These are phyloP conservation scores for Amphipoea lucens DNA, from an alignment of 2,888 invertebrate species.

Conservation along the genomic window DNA sequence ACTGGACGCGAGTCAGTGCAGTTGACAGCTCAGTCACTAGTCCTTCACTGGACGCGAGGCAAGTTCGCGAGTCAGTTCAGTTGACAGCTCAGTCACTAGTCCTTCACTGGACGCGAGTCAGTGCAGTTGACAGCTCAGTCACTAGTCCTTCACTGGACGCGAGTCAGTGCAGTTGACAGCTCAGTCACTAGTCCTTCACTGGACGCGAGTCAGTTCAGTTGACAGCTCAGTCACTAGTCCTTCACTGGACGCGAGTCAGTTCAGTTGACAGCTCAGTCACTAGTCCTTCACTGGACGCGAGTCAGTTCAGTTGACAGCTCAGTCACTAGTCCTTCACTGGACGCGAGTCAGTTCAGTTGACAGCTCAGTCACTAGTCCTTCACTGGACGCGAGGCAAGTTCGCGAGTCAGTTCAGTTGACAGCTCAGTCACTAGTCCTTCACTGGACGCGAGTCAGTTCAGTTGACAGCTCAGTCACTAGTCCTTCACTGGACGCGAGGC, in stretches of 20 bases:
- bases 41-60: not conserved
- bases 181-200: too few relatives aligned
- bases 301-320: not conserved
- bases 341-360: not conserved
- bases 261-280: not conserved
- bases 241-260: too few relatives aligned
- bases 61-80: not conserved
- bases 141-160: too few relatives aligned
- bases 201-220: not conserved
- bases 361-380: not conserved
- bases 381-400: not conserved
- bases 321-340: too few relatives aligned
- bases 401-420: not conserved
- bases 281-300: too few relatives aligned
- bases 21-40: not conserved
- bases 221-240: not conserved
- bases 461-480: not conserved
- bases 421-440: not conserved
- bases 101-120: too few relatives aligned
- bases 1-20: not conserved
- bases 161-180: not conserved
- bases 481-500: not conserved
- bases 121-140: not conserved
- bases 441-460: not conserved
- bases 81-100: not conserved